Conservation (phyloP, 2,113 vertebrate species). For the Tringa solitaria region DNA sequence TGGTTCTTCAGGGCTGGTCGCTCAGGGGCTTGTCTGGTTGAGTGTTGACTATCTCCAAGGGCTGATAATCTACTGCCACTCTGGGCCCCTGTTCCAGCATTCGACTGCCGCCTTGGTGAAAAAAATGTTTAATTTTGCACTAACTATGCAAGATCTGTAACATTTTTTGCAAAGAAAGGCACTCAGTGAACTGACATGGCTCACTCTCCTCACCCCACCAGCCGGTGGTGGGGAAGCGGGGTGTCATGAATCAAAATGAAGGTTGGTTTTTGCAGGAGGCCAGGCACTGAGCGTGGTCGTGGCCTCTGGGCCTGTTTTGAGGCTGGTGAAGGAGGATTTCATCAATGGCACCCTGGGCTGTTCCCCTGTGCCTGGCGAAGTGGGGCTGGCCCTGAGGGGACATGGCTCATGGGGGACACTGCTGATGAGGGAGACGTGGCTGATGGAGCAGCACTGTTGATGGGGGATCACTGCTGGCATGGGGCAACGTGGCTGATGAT, state of each 20-base stretch:
- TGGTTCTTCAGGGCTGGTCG: neutral
- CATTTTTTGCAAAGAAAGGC: neutral
- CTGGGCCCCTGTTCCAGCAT: neutral
- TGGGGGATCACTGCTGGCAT: neutral
- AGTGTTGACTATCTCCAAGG: neutral
- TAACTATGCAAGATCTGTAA: neutral
- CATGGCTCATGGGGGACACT: neutral
- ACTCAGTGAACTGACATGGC: neutral
- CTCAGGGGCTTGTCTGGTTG: neutral
- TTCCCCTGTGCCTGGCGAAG: fast-evolving
- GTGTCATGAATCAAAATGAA: fast-evolving
- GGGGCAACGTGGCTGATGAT: neutral
- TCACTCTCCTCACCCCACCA: neutral
- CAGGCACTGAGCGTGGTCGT: fast-evolving
- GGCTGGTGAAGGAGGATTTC: neutral
- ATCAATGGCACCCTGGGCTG: fast-evolving
- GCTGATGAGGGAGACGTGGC: fast-evolving
- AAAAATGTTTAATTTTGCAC: neutral
- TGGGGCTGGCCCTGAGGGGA: neutral
- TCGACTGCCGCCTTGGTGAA: neutral
- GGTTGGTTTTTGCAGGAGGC: neutral
- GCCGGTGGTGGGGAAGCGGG: fast-evolving
- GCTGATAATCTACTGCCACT: neutral
- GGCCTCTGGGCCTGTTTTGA: neutral
- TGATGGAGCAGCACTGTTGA: neutral